phyloP scores from a whole-genome alignment of 37 sponge, comb jelly and placozoan genomes.

The Corticium candelabrum region DNA sequence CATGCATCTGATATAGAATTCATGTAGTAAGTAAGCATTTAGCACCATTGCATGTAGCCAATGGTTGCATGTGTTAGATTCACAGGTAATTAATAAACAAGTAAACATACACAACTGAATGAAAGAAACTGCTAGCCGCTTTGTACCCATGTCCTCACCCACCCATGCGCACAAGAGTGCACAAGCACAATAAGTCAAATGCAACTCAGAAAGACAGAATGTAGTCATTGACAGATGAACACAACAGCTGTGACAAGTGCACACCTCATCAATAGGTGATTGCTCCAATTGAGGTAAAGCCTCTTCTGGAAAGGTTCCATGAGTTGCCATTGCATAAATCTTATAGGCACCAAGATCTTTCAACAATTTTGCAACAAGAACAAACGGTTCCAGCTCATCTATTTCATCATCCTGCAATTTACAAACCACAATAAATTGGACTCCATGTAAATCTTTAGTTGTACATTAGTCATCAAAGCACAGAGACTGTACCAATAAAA shows the following conservation, averaged over 20 bases:
- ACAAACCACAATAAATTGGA: background rate
- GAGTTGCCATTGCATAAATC: conserved; percentile 84
- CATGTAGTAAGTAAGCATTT: no score
- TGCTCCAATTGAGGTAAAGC: conserved; percentile 47
- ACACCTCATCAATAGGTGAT: conserved; percentile 78
- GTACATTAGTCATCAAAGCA: background rate
- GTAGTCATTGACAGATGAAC: no score
- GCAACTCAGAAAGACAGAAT: no score
- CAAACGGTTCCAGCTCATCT: conserved; percentile 78
- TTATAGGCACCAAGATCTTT: conserved; percentile 84
- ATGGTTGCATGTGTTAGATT: no score
- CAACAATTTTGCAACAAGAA: conserved; percentile 75
- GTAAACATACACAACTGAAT: no score
- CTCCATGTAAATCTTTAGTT: background rate
- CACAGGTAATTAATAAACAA: no score
- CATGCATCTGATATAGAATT: no score
- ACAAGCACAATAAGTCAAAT: background rate
- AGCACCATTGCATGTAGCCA: no score
- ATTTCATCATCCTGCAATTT: conserved; percentile 93
- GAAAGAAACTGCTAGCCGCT: no score
- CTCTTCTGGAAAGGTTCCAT: conserved; percentile 56
- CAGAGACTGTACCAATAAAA: no score
- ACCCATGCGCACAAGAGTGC: background rate
- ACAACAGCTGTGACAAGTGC: no score
- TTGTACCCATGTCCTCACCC: background rate